These are phyloP conservation scores for Danio tinwini DNA, from an alignment of 2,797 vertebrate genomes.

Conservation along the genomic window DNA sequence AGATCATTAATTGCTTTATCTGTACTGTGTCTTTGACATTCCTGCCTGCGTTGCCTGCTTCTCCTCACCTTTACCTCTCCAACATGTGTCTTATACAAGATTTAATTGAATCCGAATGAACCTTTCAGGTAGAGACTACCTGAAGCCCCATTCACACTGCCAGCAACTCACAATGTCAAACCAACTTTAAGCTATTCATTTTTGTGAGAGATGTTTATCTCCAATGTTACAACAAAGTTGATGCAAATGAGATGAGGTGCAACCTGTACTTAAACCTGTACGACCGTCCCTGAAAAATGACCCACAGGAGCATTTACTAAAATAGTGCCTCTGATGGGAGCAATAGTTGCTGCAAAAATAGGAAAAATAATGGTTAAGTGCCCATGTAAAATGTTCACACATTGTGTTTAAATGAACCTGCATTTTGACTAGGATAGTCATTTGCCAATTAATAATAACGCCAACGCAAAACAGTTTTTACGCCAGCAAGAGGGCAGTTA, in stretches of 20 bases:
- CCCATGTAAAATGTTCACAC: too few relatives aligned
- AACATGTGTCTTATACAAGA: slow-evolving; percentile 19
- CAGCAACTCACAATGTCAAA: neutral
- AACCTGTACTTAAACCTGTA: neutral
- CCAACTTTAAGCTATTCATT: neutral
- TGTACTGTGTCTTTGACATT: slow-evolving; percentile 37
- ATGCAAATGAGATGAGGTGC: neutral
- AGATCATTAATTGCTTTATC: slow-evolving; percentile 15
- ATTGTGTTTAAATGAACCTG: too few relatives aligned
- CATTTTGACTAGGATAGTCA: too few relatives aligned
- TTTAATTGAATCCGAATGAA: neutral
- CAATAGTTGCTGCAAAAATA: too few relatives aligned
- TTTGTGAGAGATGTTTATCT: neutral
- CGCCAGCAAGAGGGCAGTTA: too few relatives aligned
- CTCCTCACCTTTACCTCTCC: slow-evolving; percentile 48
- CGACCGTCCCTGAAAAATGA: too few relatives aligned
- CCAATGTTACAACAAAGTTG: neutral
- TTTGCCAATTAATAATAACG: too few relatives aligned
- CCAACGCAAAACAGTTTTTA: too few relatives aligned
- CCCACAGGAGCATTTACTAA: too few relatives aligned
- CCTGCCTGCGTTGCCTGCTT: slow-evolving; percentile 37
- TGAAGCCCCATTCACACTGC: slow-evolving; percentile 11
- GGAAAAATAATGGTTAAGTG: too few relatives aligned
- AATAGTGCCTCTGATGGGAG: too few relatives aligned
- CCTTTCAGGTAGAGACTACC: neutral